Evolutionary conservation across 2,797 vertebrate species (phyloP).

Genomic region (Clarias laeviceps): DNA sequence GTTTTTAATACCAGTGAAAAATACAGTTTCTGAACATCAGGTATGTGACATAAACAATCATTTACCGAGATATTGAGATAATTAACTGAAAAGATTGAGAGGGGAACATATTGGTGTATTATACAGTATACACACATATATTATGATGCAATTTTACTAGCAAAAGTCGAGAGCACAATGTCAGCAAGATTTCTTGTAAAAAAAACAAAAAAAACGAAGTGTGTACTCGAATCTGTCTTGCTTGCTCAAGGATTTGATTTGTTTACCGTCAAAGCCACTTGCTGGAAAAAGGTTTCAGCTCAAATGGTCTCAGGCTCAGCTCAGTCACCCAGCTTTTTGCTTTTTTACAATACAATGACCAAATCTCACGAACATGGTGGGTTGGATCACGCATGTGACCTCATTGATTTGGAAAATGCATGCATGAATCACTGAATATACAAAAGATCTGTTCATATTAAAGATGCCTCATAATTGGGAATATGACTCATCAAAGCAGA

Average conservation of each 20-base stretch:
- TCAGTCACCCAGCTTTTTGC: neutral
- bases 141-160: neutral
- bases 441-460: neutral
- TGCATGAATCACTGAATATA: slow-evolving; percentile 1
- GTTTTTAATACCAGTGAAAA: slow-evolving; percentile 70
- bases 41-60: neutral
- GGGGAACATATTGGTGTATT: neutral
- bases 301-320: neutral
- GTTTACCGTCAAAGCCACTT: neutral
- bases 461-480: neutral
- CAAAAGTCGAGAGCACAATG: slow-evolving; percentile 20
- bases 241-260: neutral
- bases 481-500: slow-evolving; percentile 5
- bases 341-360: neutral
- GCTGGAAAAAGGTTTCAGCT: neutral
- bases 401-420: neutral
- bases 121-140: neutral
- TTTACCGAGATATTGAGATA: neutral
- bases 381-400: neutral
- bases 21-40: slow-evolving; percentile 62
- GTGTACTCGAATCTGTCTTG: neutral
- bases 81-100: neutral
- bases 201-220: neutral
- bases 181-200: neutral
- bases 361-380: neutral